Conservation (phyloP, 1,140 invertebrate species). For the Eulimnadia texana region DNA sequence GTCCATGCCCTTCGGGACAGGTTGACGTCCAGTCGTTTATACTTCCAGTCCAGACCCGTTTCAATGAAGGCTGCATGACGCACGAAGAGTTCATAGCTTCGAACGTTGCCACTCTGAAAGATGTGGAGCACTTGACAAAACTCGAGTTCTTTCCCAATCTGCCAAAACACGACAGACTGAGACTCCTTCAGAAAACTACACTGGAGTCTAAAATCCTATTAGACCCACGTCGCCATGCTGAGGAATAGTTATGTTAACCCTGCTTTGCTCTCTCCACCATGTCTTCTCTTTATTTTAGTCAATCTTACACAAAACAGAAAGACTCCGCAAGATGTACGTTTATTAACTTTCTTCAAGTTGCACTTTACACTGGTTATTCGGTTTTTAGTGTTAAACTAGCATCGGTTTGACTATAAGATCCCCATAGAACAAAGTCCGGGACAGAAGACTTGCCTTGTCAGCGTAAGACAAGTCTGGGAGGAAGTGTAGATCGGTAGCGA, state of each 20-base stretch:
- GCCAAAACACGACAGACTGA: conserved; percentile 4
- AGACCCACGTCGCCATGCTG: too few species aligned
- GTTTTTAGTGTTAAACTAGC: neutral
- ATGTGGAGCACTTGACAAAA: conserved; percentile 13
- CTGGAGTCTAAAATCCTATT: conserved; percentile 2
- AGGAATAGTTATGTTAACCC: neutral
- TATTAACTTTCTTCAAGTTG: neutral
- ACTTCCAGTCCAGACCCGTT: neutral
- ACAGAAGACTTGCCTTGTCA: neutral
- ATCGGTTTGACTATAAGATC: neutral
- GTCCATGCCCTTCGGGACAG: conserved; percentile 5
- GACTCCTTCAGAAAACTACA: neutral
- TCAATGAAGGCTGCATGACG: neutral
- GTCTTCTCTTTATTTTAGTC: too few species aligned
- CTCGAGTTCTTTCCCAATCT: conserved; percentile 17
- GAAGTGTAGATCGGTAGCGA: neutral
- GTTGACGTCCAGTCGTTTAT: conserved; percentile 8
- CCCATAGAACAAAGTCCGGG: neutral
- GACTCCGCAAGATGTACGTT: too few species aligned
- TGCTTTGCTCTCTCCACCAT: neutral
- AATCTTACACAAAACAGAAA: too few species aligned
- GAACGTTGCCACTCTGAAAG: conserved; percentile 10
- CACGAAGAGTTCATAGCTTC: conserved; percentile 6
- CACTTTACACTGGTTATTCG: neutral
- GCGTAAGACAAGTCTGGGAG: neutral